Base-by-base conservation (phyloP, 2,888 invertebrate species). In the Microctonus brassicae region DNA sequence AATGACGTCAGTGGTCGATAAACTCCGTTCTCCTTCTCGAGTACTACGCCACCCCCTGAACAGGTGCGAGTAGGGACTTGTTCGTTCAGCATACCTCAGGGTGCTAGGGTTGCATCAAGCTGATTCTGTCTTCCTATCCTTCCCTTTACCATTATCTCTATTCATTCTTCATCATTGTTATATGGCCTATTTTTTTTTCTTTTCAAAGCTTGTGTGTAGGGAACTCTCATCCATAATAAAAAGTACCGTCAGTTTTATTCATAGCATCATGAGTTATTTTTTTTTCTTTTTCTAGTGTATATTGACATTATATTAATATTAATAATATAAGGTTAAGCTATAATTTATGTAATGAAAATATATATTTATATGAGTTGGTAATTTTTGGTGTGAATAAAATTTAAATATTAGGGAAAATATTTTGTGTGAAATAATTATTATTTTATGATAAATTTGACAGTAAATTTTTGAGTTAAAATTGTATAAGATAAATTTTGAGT, bases 1-100 rank as follows among this genome's bases (percentile, higher is more conserved):
- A 77, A 78, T 85, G 85, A 85, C 85, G 85, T 85, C 85, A 85
- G 79, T 80, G 84, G 82, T 85, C 85, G 84, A 85, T 85, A 85
- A 83, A 84, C 82, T 80, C 81, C 78, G 72, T 74, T 78, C 81
- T 81, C 78, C 78, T 80, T 74, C 77, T 78, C 79, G 82, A 81
- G 82, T 83, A 84, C 82, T 83, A 83, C 84, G 81, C 83, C 78
- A 81, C 65, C 77, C 76, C 73, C 70, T 55, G 22, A 53, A 52
- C 69, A 52, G 33, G 73, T 65, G 60, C 52, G 55, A 61, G 60
- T 71, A 55, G 71, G 71, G 66, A 55, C 60, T 65, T 39, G 34
- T 17, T 24, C 39, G 39, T 66, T 57, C 57, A 66, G 39, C 57
- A 66, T 57, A 66, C 63, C 63, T 64, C 26, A n/a, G 57, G 57